A percentile compares a stretch with the other conserved stretches of the same genome.
Conservation (phyloP, 2,888 invertebrate species). For the Philhelius pedissequus region DNA sequence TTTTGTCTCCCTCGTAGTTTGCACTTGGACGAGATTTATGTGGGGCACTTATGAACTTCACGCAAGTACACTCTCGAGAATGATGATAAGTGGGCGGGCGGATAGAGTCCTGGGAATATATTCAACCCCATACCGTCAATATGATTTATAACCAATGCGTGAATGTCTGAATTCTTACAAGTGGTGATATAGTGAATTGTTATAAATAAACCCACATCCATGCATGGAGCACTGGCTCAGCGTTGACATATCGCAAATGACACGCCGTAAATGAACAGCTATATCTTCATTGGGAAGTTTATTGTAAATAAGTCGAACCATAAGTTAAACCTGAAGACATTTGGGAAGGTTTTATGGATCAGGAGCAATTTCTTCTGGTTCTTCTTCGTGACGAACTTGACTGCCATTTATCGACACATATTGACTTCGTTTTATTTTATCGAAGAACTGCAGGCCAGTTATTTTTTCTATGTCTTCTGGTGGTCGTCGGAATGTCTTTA, state of each 20-base stretch:
- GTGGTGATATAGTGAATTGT: slow-evolving; percentile 21
- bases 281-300: not conserved
- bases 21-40: slow-evolving; percentile 44
- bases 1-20: not conserved
- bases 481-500: slow-evolving; percentile 89
- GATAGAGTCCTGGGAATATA: not conserved
- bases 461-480: slow-evolving; percentile 93
- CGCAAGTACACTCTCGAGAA: slow-evolving; percentile 18
- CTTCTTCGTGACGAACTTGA: not conserved
- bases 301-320: not conserved
- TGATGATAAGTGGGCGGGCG: not conserved
- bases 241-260: slow-evolving; percentile 24
- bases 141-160: slow-evolving; percentile 41
- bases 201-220: slow-evolving; percentile 26
- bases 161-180: slow-evolving; percentile 29
- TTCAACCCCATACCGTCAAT: not conserved
- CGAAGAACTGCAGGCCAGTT: slow-evolving; percentile 94
- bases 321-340: not conserved
- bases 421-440: slow-evolving; percentile 86
- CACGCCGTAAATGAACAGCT: not conserved
- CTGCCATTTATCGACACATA: slow-evolving; percentile 75
- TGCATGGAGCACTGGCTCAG: not conserved
- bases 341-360: not conserved
- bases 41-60: slow-evolving; percentile 24
- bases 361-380: not conserved